Percentiles rank a stretch among this genome's conserved stretches.
These are phyloP conservation scores for Orthosia incerta DNA, from an alignment of 2,888 invertebrate species.

Conservation along the genomic window DNA sequence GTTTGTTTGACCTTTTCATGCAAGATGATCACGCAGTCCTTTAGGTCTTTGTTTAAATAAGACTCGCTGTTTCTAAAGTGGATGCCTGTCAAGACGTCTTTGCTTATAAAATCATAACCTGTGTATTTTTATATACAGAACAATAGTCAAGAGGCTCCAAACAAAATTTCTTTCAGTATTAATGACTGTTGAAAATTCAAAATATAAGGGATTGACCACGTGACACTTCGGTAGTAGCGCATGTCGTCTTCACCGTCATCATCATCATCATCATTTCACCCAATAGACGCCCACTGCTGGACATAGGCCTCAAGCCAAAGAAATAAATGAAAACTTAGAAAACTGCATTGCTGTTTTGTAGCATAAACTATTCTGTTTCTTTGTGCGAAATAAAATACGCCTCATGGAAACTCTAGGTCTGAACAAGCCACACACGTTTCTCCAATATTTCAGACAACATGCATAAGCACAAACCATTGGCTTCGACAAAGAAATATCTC, in stretches of 20 bases:
- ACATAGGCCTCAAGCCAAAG: neutral
- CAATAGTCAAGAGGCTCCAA: too few relatives aligned
- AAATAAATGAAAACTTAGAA: neutral
- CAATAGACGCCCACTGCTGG: too few relatives aligned
- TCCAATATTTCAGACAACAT: conserved; percentile 20
- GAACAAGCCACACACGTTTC: conserved; percentile 26
- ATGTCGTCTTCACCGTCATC: too few relatives aligned
- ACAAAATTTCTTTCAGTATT: neutral
- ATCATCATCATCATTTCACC: too few relatives aligned
- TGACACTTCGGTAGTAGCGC: neutral
- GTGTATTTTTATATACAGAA: too few relatives aligned
- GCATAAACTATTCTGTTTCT: neutral
- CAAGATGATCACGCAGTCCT: neutral
- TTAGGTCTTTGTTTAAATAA: neutral
- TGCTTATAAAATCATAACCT: neutral
- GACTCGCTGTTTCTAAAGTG: neutral
- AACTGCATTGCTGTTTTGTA: neutral
- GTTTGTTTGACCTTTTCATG: neutral
- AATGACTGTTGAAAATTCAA: neutral
- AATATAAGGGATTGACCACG: neutral
- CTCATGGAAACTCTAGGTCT: neutral
- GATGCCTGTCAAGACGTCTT: neutral
- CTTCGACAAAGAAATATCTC: conserved; percentile 35
- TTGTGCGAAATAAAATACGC: conserved; percentile 13
- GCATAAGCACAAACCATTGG: conserved; percentile 24